Percentiles rank a stretch among this genome's conserved stretches.
These are phyloP conservation scores for Cyanocitta stelleri DNA, from an alignment of 2,113 vertebrate species.

Conservation along the genomic window DNA sequence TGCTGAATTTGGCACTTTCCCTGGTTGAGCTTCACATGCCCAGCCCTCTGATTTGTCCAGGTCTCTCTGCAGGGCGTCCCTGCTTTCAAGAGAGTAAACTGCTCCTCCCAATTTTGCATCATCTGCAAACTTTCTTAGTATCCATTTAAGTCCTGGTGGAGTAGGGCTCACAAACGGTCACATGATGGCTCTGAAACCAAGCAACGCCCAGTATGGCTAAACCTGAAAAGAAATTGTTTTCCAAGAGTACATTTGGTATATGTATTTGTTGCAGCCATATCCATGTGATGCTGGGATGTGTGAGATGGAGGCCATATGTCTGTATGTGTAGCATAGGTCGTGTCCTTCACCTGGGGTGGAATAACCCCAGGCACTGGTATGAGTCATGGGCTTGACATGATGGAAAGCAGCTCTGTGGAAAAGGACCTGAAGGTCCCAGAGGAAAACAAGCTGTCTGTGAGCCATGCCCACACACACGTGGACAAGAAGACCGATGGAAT, in stretches of 20 bases:
- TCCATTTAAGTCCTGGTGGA: neutral
- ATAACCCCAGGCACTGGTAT: neutral
- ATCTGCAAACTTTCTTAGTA: neutral
- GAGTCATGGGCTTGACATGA: neutral
- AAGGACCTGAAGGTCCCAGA: neutral
- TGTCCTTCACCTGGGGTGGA: neutral
- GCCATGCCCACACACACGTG: neutral
- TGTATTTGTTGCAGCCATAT: too few relatives aligned
- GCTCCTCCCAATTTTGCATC: neutral
- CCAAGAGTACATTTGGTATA: too few relatives aligned
- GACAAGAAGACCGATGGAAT: neutral
- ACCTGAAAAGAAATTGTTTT: neutral
- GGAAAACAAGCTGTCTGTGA: neutral
- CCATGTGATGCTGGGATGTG: rapidly evolving
- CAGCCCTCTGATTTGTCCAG: neutral
- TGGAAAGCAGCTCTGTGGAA: neutral
- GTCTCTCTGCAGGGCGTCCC: neutral
- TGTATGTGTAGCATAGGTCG: rapidly evolving
- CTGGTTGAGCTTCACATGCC: neutral
- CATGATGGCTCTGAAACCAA: neutral
- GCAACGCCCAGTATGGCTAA: neutral
- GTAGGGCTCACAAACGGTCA: neutral
- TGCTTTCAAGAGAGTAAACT: neutral
- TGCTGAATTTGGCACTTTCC: neutral
- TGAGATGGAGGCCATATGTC: rapidly evolving